Conservation (phyloP, 2,113 vertebrate genomes). For the Trogon melanurus region DNA sequence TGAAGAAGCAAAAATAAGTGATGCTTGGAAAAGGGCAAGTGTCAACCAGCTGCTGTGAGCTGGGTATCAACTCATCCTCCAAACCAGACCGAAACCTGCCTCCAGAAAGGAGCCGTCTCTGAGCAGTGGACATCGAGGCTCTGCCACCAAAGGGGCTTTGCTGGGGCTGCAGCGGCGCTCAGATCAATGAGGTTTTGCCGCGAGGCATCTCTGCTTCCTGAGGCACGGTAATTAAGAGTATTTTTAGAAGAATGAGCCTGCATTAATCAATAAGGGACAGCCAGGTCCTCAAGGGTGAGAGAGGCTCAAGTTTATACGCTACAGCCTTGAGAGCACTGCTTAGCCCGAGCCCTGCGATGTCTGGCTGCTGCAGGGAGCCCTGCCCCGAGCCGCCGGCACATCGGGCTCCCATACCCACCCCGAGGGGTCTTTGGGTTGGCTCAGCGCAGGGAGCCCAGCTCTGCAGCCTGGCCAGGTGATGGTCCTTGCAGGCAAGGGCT, state of each 20-base stretch:
- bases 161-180: background rate
- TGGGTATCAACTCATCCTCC: rapidly evolving
- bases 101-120: background rate
- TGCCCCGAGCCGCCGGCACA: rapidly evolving
- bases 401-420: rapidly evolving
- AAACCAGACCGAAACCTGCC: background rate
- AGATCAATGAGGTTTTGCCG: background rate
- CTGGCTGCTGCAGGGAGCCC: background rate
- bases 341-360: background rate
- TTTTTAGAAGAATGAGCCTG: constrained; percentile 28
- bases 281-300: background rate
- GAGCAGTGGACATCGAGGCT: background rate
- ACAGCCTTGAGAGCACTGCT: background rate
- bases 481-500: background rate
- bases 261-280: constrained; percentile 19
- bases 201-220: background rate
- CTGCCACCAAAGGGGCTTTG: background rate
- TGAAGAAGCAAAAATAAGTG: background rate
- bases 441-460: rapidly evolving
- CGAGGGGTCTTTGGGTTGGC: rapidly evolving
- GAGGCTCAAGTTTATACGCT: background rate
- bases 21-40: background rate
- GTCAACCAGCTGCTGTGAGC: background rate
- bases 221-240: background rate
- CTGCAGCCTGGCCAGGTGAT: background rate